A percentile compares a stretch with the other conserved stretches of the same genome.
Conservation (phyloP, 2,113 vertebrate genomes). For the Alligator mississippiensis region DNA sequence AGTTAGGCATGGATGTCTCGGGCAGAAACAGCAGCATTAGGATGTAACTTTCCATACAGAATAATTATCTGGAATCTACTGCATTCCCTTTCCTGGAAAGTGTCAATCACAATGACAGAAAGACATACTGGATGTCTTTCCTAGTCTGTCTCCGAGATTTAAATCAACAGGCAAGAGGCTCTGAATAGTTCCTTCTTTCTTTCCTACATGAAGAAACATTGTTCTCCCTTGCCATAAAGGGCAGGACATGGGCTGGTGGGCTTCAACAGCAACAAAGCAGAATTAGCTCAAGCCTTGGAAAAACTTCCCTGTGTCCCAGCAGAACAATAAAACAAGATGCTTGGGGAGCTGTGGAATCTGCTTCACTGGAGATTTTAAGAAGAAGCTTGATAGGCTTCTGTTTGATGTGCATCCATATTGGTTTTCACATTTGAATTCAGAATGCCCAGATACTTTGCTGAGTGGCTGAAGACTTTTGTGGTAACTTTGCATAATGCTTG, state of each 20-base stretch:
- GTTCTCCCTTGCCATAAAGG: too few species aligned
- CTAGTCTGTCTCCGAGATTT: neutral
- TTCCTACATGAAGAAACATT: neutral
- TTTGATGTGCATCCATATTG: neutral
- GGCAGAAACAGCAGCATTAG: neutral
- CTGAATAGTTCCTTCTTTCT: neutral
- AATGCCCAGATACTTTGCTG: neutral
- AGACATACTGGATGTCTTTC: neutral
- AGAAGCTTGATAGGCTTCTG: too few species aligned
- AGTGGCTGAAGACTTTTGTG: rapidly evolving
- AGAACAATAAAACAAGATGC: too few species aligned
- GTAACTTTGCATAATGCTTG: neutral
- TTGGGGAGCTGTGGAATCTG: too few species aligned
- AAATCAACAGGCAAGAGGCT: neutral
- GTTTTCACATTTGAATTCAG: neutral
- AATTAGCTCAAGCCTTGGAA: too few species aligned
- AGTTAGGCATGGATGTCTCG: neutral
- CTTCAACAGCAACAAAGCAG: too few species aligned
- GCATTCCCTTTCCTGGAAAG: rapidly evolving
- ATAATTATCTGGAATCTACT: neutral
- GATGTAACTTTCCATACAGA: neutral
- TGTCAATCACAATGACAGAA: rapidly evolving
- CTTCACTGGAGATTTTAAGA: too few species aligned
- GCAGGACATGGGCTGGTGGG: neutral
- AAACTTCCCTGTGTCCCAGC: too few species aligned